Conservation (phyloP, 2,888 invertebrate genomes). For the Leptopilina myrica region DNA sequence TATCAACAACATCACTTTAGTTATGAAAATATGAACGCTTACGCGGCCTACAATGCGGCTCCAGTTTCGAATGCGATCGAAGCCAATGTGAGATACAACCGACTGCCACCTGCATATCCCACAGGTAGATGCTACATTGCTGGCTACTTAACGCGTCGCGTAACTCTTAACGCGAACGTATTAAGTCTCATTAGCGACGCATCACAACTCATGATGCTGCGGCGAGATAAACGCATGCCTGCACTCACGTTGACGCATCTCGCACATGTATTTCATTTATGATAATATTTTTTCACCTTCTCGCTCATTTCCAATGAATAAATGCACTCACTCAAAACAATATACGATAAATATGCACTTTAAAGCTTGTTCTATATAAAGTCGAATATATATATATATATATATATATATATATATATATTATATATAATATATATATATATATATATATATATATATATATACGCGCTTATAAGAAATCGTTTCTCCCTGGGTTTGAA, state of each 20-base stretch:
- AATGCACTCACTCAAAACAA: neutral
- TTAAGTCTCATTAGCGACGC: slow-evolving; percentile 35
- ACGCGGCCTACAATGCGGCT: slow-evolving; percentile 63
- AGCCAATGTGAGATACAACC: slow-evolving; percentile 67
- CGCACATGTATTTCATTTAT: slow-evolving; percentile 14
- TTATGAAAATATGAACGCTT: slow-evolving; percentile 70
- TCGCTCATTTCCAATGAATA: neutral
- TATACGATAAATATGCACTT: too few relatives aligned
- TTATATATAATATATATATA: too few relatives aligned
- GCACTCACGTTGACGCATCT: slow-evolving; percentile 9
- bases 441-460: too few relatives aligned
- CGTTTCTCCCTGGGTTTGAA: too few relatives aligned
- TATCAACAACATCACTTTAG: slow-evolving; percentile 70
- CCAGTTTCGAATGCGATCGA: slow-evolving; percentile 69
- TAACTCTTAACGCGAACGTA: slow-evolving; percentile 25
- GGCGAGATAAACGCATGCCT: slow-evolving; percentile 22
- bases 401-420: too few relatives aligned
- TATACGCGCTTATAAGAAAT: too few relatives aligned
- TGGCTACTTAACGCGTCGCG: slow-evolving; percentile 29
- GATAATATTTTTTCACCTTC: neutral
- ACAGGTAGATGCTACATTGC: slow-evolving; percentile 66
- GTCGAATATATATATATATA: too few relatives aligned
- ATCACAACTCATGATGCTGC: slow-evolving; percentile 13
- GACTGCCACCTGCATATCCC: slow-evolving; percentile 71
- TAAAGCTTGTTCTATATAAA: too few relatives aligned